Percentiles rank a stretch among this genome's conserved stretches.
Evolutionary conservation across 2,888 invertebrate genomes (phyloP).

Genomic region (Athrips mouffetella): DNA sequence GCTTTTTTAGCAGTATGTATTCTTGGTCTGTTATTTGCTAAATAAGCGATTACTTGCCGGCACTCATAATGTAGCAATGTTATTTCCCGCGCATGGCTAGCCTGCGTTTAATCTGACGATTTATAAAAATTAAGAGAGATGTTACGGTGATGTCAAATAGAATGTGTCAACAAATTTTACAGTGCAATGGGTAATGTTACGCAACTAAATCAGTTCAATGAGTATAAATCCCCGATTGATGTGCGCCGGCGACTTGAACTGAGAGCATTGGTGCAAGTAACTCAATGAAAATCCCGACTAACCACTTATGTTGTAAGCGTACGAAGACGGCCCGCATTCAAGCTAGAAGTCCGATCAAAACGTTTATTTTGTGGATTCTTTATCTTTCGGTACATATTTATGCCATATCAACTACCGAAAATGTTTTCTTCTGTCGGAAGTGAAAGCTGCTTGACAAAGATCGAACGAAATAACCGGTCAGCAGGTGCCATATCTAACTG

Average conservation of each 20-base stretch:
- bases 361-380: neutral
- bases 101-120: too few relatives aligned
- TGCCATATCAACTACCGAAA: neutral
- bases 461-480: slow-evolving; percentile 24
- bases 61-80: too few relatives aligned
- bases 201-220: slow-evolving; percentile 25
- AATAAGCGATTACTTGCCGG: too few relatives aligned
- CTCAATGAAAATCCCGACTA: slow-evolving; percentile 52
- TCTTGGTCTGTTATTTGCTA: neutral
- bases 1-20: neutral
- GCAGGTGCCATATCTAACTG: slow-evolving; percentile 35
- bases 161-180: neutral
- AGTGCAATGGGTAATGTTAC: slow-evolving; percentile 12
- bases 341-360: neutral
- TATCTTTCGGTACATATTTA: neutral
- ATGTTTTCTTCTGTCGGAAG: slow-evolving; percentile 19
- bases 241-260: slow-evolving; percentile 13
- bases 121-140: too few relatives aligned
- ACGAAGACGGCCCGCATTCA: neutral
- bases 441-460: slow-evolving; percentile 28
- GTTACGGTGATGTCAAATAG: neutral
- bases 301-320: slow-evolving; percentile 7
- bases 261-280: slow-evolving; percentile 24
- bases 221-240: slow-evolving; percentile 23
- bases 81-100: too few relatives aligned